phyloP scores from a whole-genome alignment of 2,888 invertebrate species.

The Eupithecia vulgata region DNA sequence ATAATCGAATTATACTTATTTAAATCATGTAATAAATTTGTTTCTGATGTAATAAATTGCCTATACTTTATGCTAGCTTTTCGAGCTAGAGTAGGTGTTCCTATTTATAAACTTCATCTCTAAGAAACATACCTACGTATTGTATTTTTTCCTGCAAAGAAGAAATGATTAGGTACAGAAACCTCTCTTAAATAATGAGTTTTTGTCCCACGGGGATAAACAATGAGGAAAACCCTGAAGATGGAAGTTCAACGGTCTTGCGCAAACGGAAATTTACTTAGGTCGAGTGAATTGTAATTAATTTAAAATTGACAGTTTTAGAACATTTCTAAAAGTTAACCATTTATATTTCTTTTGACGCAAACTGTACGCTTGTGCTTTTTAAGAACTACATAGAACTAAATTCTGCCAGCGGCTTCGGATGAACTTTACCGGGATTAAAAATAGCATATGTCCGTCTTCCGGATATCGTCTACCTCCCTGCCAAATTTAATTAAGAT shows the following conservation, averaged over 20 bases:
- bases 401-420: no score
- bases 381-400: neutral
- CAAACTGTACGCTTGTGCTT: neutral
- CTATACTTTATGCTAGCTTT: no score
- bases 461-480: no score
- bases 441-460: no score
- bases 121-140: neutral
- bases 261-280: neutral
- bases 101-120: neutral
- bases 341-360: neutral
- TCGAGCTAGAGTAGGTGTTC: neutral
- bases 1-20: no score
- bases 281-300: neutral
- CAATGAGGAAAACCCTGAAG: neutral
- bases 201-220: neutral
- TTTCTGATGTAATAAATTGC: no score
- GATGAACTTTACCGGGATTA: no score
- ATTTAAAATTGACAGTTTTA: neutral
- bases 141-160: neutral
- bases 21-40: no score
- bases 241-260: neutral
- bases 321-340: neutral
- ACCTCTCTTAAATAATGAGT: neutral
- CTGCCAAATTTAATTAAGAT: no score
- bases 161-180: neutral